Evolutionary conservation across 2,797 vertebrate species (phyloP).

Genomic region (Mormyrops boulengeri): DNA sequence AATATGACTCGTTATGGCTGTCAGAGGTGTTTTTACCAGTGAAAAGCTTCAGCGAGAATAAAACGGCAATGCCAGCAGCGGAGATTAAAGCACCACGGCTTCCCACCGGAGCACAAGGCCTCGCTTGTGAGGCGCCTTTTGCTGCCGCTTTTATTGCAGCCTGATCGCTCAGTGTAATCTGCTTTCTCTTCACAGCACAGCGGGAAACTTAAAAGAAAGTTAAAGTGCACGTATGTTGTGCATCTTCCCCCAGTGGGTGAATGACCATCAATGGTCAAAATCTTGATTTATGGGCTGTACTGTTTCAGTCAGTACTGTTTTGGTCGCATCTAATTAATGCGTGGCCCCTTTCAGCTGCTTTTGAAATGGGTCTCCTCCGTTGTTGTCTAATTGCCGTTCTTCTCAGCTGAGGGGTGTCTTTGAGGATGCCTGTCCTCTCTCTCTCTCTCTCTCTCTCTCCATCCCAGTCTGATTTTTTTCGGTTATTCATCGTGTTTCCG

Average conservation of each 20-base stretch:
- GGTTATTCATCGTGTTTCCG: conserved; percentile 45
- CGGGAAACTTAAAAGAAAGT: background rate
- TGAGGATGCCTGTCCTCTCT: conserved; percentile 1
- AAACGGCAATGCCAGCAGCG: conserved; percentile 39
- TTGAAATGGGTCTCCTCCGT: background rate
- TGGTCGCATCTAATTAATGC: background rate
- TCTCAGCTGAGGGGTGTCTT: conserved; percentile 1
- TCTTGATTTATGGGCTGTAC: background rate
- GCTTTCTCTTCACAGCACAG: conserved; percentile 23
- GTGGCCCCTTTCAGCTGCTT: background rate
- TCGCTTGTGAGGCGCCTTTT: conserved; percentile 41
- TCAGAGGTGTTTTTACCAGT: conserved; percentile 56
- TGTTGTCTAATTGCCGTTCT: conserved; percentile 1
- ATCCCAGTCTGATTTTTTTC: conserved; percentile 48
- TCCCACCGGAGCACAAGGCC: conserved; percentile 55
- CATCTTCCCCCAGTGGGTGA: background rate
- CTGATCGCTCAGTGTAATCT: conserved; percentile 30
- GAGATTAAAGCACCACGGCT: conserved; percentile 44
- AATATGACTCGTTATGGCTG: conserved; percentile 43
- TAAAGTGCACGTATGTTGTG: background rate
- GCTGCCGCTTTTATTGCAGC: conserved; percentile 22
- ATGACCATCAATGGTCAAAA: background rate
- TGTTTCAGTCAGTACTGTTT: background rate
- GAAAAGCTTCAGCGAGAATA: conserved; percentile 46
- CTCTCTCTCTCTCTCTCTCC: conserved; percentile 16